Base-by-base conservation (phyloP, 2,888 invertebrate species). In the Hydrotaea diabolus region DNA sequence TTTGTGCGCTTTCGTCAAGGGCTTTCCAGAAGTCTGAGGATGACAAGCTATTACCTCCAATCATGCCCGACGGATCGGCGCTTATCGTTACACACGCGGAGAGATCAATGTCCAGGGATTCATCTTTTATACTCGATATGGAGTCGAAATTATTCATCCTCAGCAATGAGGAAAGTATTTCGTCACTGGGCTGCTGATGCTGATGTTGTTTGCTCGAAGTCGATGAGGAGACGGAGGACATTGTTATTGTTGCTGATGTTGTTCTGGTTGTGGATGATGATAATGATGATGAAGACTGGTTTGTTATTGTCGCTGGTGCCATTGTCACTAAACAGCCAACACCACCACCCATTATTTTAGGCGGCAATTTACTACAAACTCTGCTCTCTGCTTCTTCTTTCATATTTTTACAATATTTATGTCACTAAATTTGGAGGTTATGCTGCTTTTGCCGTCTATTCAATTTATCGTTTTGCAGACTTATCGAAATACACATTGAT, bases 11-110 rank as follows among this genome's bases (percentile, higher is more conserved):
- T 77, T 92, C 92, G 80, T 92, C 91, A 2, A 92, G 87, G 0
- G 90, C 92, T 26, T 91, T 89, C 92, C 92, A 92, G 86, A 92
- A 92, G 72, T 92, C 92, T 0, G 91, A 90, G 0, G 92, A 91
- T 0, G 92, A 91, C 0, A 92, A 86, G 49, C 92, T 91, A 79
- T 90, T 92, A 2, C 90, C 90, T 4, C 31, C 31, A 31, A 31
- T 31, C 21, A 91, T 88, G 43, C 90, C 91, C 0, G 90, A 88
- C 0, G 92, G 89, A 80, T 89, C 89, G 7, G 87, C 82, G 72
- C 89, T 90, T 66, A 92, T 92, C 1, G 92, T 91, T 26, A 92
- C 92, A 80, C 92, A 92, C 31, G 92, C 92, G 57, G 92, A 92
- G 75, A 91, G 85, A 89, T 92, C 91, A 80, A 92, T 92, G 86